Conservation (phyloP, 1,140 invertebrate genomes). For the Drosophila murphyi region DNA sequence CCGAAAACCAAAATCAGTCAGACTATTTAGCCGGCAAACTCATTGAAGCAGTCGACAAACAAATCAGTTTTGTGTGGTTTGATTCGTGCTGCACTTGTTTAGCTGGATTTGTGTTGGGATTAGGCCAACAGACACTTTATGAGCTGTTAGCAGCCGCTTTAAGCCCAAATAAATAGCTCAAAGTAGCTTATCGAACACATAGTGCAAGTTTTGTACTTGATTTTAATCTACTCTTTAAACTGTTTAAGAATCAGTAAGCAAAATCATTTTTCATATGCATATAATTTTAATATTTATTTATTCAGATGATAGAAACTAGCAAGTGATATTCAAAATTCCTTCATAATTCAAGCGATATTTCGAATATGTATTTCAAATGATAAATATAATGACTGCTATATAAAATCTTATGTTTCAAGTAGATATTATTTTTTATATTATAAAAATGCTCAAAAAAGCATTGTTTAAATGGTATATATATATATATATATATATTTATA, state of each 20-base stretch:
- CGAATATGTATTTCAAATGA: no score
- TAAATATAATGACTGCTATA: neutral
- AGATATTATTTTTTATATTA: no score
- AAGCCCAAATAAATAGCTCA: slow-evolving; percentile 14
- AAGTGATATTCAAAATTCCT: no score
- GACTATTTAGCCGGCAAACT: slow-evolving; percentile 12
- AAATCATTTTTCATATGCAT: no score
- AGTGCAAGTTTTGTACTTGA: neutral
- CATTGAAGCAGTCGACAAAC: slow-evolving; percentile 5
- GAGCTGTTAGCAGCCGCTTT: slow-evolving; percentile 1
- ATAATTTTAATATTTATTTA: no score
- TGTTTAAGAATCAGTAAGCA: no score
- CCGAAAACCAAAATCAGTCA: neutral
- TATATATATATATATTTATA: neutral
- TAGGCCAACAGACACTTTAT: neutral
- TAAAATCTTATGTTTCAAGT: neutral
- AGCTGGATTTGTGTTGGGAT: slow-evolving; percentile 37
- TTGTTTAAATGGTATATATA: no score
- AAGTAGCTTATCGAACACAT: neutral
- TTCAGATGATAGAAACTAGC: no score
- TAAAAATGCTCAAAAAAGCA: no score
- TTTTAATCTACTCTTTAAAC: no score
- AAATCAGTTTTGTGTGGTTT: neutral
- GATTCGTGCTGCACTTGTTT: slow-evolving; percentile 46
- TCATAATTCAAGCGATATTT: no score